Evolutionary conservation across 2,888 invertebrate genomes (phyloP), one percentile per base, ranked within the genome.

Genomic region (Leptarthrus brevirostris): DNA sequence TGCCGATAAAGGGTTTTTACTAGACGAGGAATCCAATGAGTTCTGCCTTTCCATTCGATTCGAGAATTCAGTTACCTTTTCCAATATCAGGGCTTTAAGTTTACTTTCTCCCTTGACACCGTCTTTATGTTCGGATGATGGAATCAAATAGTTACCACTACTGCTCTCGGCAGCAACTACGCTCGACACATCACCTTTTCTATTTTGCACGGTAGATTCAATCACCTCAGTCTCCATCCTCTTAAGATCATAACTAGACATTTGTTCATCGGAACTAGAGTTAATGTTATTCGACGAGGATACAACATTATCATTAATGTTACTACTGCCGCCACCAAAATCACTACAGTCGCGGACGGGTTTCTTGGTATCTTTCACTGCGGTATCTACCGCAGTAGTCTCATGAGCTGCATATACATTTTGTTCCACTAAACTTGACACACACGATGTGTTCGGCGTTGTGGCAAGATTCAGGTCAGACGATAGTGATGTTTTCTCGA

Each of bases 391-490:
- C 26, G 61, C 18, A n/a, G 16, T 40, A 12, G 40, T 40, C 40
- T 22, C 40, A 12, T 22, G 56, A 6, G 56, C 24, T 24, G 22
- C 26, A 24, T 66, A 14, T 14, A 16, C 47, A 66, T n/a, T 66
- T 53, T 40, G 71, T 40, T 71, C 71, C 54, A 53, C 52, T 72
- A 56, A 72, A 72, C 72, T 72, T 72, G 72, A 72, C 72, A 72
- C 47, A 72, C n/a, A 47, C 47, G 54, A 30, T 30, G 34, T 22
- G 26, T 40, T 40, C 6, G 40, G 44, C 16, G 20, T 16, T 12
- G 26, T 47, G 6, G 47, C 14, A 24, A 66, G 24, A 66, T 66
- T 44, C 18, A 16, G 47, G n/a, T 18, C 8, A 47, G 52, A 24
- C 18, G 71, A 54, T n/a, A 34, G n/a, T 71, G 71, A 53, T 16